Base-by-base conservation (phyloP, 2,797 vertebrate species). In the Echiichthys vipera region DNA sequence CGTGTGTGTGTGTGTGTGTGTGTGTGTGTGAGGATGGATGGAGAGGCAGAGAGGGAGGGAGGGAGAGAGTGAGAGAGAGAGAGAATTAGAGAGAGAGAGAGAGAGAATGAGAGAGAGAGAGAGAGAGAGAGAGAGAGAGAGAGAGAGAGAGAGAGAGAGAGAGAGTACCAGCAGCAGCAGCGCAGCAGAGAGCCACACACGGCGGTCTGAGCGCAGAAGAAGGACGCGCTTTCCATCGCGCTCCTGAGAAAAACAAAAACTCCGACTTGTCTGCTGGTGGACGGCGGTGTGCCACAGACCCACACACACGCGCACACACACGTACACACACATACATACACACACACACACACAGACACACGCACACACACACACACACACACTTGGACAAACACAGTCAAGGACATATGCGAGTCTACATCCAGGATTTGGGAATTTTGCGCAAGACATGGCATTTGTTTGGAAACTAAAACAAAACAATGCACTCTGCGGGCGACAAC, bases 381-480 rank as follows among this genome's bases (percentile, higher is more conserved):
- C 53, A 22, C 43, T 29, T 14, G 42, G 10, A 50, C 32, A 30
- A 27, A 57, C 22, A 51, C 65, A 36, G 43, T 5, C 18, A 29
- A 73, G 71, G 65, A 78, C 79, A 27, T 1, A 2, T 17, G 50
- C 47, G 55, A 55, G 22, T 37, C 45, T 42, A 3, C 36, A 25
- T 55, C 39, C 58, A 58, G 65, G 55, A 70, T 51, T 53, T 39
- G 15, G 70, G 37, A 1, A 15, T 58, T 63, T 46, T 77, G 56
- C 43, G 43, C 53, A 65, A 46, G 81, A 65, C 71, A 53, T 65
- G 69, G 20, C 37, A 63, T 84, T 81, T 84, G 85, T 90, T 90
- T 87, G 81, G 83, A 89, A 92, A 91, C 50, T 85, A 72, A 72
- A 73, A n/a, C n/a, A 5, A 34, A 84, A 72, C 45, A 59, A 83